Percentiles rank a stretch among this genome's conserved stretches.
phyloP scores from a whole-genome alignment of 2,113 vertebrate species.

The Abramis brama region DNA sequence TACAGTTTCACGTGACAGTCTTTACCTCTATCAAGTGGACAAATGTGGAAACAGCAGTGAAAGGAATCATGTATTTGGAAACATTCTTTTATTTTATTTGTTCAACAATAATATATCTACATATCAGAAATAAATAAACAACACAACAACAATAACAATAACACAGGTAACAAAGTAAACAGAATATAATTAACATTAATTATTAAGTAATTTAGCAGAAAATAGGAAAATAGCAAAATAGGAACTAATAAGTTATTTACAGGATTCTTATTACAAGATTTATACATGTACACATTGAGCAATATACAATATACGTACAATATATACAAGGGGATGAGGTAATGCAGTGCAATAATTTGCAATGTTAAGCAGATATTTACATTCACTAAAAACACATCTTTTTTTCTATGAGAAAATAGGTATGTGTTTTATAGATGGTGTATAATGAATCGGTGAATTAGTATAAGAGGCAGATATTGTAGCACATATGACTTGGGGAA shows the following conservation, averaged over 20 bases:
- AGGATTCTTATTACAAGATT: no score
- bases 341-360: no score
- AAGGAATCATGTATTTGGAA: background rate
- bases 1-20: background rate
- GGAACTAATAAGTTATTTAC: background rate
- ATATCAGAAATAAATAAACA: background rate
- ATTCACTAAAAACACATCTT: no score
- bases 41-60: conserved; percentile 1
- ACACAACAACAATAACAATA: background rate
- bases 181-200: background rate
- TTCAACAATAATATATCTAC: no score
- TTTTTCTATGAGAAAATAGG: no score
- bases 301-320: background rate
- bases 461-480: no score
- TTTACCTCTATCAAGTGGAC: background rate
- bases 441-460: no score
- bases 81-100: background rate
- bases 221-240: no score
- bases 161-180: background rate
- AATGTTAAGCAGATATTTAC: no score
- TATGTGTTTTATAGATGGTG: no score
- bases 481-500: background rate
- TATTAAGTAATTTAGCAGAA: background rate
- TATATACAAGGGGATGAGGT: no score
- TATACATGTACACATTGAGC: background rate